Evolutionary conservation across 2,888 invertebrate genomes (phyloP), one percentile per base, ranked within the genome.

Genomic region (Lochmaea crataegi): DNA sequence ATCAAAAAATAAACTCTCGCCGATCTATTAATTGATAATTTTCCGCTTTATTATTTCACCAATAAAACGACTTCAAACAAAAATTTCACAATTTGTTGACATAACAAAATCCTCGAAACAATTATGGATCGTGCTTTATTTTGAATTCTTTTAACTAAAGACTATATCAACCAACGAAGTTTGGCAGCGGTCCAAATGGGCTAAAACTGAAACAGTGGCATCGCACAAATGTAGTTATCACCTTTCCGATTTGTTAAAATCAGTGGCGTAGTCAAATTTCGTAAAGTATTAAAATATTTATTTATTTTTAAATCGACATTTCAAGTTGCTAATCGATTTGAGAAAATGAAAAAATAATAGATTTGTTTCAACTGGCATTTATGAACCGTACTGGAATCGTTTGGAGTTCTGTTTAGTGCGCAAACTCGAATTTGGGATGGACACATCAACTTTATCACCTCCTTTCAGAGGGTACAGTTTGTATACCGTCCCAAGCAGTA

Each of bases 121-220:
- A 58, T 58, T 58, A 58, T 26, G 22, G 58, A 58, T 58, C 22
- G 26, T 14, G 58, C 26, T 58, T 58, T 58, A 26, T 58, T 58
- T 56, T 56, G 10, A 56, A 56, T 11, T 56, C 18, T 56, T 58
- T 18, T 26, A 32, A 32, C 26, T 32, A 32, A 22, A 58, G 58
- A 58, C 26, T 56, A 14, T 56, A 56, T 58, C 26, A 32, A 32
- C 26, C 11, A 12, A 58, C 42, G 0, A 42, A 42, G 12, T 11
- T 26, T 58, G 58, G 58, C 58, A 12, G 22, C 58, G 22, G 14
- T 58, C 70, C 70, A 70, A 70, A 26, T 70, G 16, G 70, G 70
- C 38, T 57, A 65, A 70, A 70, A 57, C 58, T 42, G 70, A 70
- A 70, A 65, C 70, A 58, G 70, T 70, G 56, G 51, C 70, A 45